phyloP scores from a whole-genome alignment of 2,113 vertebrate species.

The Psophia crepitans region DNA sequence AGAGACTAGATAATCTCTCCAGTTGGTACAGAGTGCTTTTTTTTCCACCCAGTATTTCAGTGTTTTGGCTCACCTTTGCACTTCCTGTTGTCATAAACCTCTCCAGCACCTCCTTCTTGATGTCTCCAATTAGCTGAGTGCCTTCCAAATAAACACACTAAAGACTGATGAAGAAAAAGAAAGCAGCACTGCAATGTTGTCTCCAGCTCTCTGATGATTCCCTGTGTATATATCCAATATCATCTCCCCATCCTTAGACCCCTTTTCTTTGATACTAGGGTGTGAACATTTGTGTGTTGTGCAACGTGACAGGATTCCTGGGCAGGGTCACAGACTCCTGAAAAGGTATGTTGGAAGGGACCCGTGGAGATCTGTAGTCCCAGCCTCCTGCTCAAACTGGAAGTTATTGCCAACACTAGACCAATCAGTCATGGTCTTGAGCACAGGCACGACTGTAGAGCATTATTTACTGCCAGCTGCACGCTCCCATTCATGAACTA shows the following conservation, averaged over 20 bases:
- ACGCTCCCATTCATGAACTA: accelerated
- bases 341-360: neutral
- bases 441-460: neutral
- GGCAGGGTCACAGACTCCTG: neutral
- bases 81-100: neutral
- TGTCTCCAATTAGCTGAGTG: neutral
- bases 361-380: neutral
- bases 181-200: neutral
- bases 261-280: neutral
- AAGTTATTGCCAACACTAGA: neutral
- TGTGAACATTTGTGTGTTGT: neutral
- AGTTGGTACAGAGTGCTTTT: neutral
- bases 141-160: neutral
- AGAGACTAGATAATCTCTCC: neutral
- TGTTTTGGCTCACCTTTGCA: neutral
- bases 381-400: neutral
- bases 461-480: neutral
- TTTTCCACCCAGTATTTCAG: neutral
- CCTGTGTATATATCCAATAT: neutral
- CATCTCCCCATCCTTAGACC: neutral
- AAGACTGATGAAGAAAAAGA: neutral
- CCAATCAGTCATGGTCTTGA: neutral
- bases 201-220: neutral
- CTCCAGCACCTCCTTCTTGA: neutral
- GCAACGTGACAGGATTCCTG: neutral